Conservation (phyloP, 2,888 invertebrate genomes). For the Cyclophora albipunctata region DNA sequence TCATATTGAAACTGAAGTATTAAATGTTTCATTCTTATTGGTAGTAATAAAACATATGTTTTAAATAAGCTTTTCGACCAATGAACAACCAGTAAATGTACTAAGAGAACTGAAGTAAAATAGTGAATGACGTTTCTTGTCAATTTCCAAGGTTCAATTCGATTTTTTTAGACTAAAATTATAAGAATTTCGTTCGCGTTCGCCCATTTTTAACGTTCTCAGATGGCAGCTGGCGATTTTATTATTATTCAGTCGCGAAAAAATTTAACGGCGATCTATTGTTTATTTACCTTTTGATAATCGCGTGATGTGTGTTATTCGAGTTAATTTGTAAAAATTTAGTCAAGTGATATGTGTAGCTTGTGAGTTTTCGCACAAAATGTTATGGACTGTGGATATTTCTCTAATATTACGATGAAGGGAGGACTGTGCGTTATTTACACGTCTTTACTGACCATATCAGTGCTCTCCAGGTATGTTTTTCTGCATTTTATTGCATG, state of each 20-base stretch:
- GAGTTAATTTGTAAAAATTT: conserved; percentile 22
- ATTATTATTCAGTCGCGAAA: conserved; percentile 25
- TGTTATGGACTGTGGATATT: conserved; percentile 67
- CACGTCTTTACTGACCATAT: conserved; percentile 77
- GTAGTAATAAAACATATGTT: conserved; percentile 28
- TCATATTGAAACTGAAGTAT: conserved; percentile 30
- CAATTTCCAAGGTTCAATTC: conserved; percentile 30
- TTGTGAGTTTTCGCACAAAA: conserved; percentile 60
- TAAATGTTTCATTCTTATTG: conserved; percentile 58
- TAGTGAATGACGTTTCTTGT: conserved; percentile 39
- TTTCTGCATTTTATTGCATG: not conserved
- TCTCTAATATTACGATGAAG: conserved; percentile 76
- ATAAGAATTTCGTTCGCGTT: conserved; percentile 28
- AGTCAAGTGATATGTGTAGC: conserved; percentile 46
- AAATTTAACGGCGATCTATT: conserved; percentile 4
- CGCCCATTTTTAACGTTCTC: conserved; percentile 31
- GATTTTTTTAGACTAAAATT: conserved; percentile 34
- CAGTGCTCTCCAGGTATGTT: conserved; percentile 75
- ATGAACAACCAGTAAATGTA: conserved; percentile 18
- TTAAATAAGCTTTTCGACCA: conserved; percentile 24
- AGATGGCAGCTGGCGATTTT: conserved; percentile 26
- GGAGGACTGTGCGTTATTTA: conserved; percentile 74
- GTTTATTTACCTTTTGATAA: conserved; percentile 21
- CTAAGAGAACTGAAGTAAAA: conserved; percentile 6
- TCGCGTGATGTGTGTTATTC: conserved; percentile 30